Base-by-base conservation (phyloP, 2,797 vertebrate species). In the Poecile montanus region DNA sequence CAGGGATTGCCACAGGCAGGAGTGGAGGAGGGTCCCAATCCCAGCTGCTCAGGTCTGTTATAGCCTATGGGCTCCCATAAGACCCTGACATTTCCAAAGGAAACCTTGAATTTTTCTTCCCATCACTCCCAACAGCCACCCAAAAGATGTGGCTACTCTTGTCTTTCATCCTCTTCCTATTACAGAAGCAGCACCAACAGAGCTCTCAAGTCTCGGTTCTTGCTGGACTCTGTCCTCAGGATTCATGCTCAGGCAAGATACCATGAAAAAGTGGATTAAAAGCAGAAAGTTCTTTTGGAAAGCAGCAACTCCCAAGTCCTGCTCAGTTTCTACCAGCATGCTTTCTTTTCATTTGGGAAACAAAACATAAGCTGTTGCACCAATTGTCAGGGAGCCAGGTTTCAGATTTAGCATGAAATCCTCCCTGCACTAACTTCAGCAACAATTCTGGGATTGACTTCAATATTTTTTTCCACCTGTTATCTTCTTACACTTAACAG, bases 381-480 rank as follows among this genome's bases (percentile, higher is more conserved):
- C 20, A 20, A 13, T 65, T 21, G 4, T 88, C 25, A 53, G 58
- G 58, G 36, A 32, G 34, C 29, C 36, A 25, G 18, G 34, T 50
- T 80, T 76, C 48, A 73, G 47, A 42, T 80, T 68, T 32, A 38
- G 34, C 47, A 30, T 53, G 16, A 92, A 89, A 82, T 67, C 32
- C 60, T 93, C 38, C 29, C 74, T 57, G 18, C 10, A 12, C 20
- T 68, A 32, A 68, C 32, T 89, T 87, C 50, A 68, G 21, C 45
- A 67, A 62, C 67, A 93, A 8, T 88, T 93, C 62, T 61, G n/a
- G 16, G 19, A 73, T 27, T 82, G 50, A 62, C 29, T 94, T 85
- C 16, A 79, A 4, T 53, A 6, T 13, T 86, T 89, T 91, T 85
- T 73, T 27, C 47, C 23, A 42, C 23, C 10, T 61, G 26, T 82